Evolutionary conservation across 2,888 invertebrate species (phyloP).

Genomic region (Anorthoa munda): DNA sequence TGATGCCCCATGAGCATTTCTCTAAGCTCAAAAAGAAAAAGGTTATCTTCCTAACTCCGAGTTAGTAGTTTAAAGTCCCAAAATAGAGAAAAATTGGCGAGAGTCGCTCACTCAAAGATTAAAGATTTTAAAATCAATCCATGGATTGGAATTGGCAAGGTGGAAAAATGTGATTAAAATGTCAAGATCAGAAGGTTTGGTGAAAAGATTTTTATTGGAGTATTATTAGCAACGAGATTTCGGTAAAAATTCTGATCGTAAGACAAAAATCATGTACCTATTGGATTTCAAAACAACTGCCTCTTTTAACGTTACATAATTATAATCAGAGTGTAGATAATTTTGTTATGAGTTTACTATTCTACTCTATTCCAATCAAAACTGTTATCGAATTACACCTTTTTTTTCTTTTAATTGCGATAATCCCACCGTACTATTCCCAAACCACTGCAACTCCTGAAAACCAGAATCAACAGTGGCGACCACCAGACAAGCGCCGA

Average conservation of each 20-base stretch:
- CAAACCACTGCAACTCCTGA: too few relatives aligned
- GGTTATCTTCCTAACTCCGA: too few relatives aligned
- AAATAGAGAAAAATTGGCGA: neutral
- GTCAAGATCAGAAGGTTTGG: neutral
- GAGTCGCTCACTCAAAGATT: neutral
- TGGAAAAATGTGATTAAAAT: neutral
- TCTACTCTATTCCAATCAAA: neutral
- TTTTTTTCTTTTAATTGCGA: neutral
- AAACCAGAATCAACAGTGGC: too few relatives aligned
- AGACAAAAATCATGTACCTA: too few relatives aligned
- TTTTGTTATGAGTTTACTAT: neutral
- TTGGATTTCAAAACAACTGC: too few relatives aligned
- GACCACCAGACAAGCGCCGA: too few relatives aligned
- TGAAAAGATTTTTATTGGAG: neutral
- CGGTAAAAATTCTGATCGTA: too few relatives aligned
- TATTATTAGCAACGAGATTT: neutral
- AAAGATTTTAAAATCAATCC: neutral
- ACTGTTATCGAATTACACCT: conserved; percentile 26
- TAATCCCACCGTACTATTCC: too few relatives aligned
- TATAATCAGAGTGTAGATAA: neutral
- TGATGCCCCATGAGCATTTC: too few relatives aligned
- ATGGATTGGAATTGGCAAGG: neutral
- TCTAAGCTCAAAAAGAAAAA: too few relatives aligned
- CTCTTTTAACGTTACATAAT: neutral
- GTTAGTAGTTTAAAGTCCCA: neutral